Evolutionary conservation across 1,140 invertebrate genomes (phyloP).

Genomic region (Zaprionus gabonicus): DNA sequence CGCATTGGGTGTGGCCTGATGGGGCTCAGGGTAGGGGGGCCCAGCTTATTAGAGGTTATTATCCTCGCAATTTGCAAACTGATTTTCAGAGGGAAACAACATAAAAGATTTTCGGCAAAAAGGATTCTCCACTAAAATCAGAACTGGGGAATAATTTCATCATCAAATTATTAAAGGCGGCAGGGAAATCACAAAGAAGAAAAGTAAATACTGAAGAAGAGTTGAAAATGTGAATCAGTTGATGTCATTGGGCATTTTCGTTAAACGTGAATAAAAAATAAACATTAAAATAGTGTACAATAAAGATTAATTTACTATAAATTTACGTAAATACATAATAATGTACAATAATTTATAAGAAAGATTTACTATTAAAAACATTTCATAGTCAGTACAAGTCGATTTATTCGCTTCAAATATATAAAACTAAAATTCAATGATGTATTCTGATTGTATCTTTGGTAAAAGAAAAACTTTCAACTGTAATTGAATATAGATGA

Average conservation of each 20-base stretch:
- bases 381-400: too few species aligned
- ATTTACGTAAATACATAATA: too few species aligned
- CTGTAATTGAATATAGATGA: too few species aligned
- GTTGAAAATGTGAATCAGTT: background rate
- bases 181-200: background rate
- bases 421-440: too few species aligned
- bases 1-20: slow-evolving; percentile 35
- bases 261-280: too few species aligned
- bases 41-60: slow-evolving; percentile 80
- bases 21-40: slow-evolving; percentile 26
- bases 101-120: slow-evolving; percentile 35
- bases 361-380: too few species aligned
- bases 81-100: slow-evolving; percentile 61
- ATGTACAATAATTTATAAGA: too few species aligned
- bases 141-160: slow-evolving; percentile 24
- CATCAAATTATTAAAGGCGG: slow-evolving; percentile 19
- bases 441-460: too few species aligned
- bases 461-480: too few species aligned
- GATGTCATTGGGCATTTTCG: background rate
- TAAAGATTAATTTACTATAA: too few species aligned
- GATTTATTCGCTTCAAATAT: too few species aligned
- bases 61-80: slow-evolving; percentile 82
- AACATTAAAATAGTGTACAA: too few species aligned
- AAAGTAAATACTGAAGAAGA: background rate
- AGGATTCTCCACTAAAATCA: background rate